A percentile compares a stretch with the other conserved stretches of the same genome.
Evolutionary conservation across 2,113 vertebrate genomes (phyloP).

Genomic region (Anhinga anhinga): DNA sequence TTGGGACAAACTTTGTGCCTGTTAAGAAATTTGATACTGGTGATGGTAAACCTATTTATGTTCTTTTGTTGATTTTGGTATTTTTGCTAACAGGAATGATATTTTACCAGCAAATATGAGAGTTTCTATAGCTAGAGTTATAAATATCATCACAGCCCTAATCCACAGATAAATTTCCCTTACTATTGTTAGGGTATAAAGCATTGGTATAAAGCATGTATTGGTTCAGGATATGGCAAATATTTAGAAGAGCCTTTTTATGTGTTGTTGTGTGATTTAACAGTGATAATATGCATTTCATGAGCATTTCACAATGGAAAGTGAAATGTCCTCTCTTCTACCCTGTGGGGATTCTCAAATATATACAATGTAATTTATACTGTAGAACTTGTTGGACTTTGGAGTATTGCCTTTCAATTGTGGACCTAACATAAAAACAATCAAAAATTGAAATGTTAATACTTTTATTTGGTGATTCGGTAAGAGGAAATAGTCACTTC

Average conservation of each 20-base stretch:
- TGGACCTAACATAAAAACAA: neutral
- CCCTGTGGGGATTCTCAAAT: neutral
- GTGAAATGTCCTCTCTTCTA: neutral
- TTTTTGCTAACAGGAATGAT: neutral
- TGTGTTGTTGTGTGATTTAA: neutral
- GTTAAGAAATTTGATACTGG: conserved; percentile 87
- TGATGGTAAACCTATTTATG: conserved; percentile 77
- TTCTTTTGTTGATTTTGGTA: neutral
- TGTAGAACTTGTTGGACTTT: neutral
- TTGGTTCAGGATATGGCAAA: neutral
- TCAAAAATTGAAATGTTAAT: neutral
- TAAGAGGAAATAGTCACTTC: neutral
- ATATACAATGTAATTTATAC: neutral
- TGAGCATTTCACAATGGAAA: neutral
- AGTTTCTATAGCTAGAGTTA: neutral
- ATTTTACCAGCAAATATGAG: neutral
- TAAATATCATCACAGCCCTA: neutral
- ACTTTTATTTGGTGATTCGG: neutral
- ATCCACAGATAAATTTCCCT: neutral
- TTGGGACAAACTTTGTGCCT: conserved; percentile 88
- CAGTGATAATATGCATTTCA: neutral
- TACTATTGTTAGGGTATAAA: neutral
- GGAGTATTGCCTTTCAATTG: neutral
- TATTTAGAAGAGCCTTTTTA: neutral
- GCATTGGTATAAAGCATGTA: too few species aligned